These are phyloP conservation scores for Holcopasites calliopsidis DNA, from an alignment of 1,140 invertebrate genomes.

Conservation along the genomic window DNA sequence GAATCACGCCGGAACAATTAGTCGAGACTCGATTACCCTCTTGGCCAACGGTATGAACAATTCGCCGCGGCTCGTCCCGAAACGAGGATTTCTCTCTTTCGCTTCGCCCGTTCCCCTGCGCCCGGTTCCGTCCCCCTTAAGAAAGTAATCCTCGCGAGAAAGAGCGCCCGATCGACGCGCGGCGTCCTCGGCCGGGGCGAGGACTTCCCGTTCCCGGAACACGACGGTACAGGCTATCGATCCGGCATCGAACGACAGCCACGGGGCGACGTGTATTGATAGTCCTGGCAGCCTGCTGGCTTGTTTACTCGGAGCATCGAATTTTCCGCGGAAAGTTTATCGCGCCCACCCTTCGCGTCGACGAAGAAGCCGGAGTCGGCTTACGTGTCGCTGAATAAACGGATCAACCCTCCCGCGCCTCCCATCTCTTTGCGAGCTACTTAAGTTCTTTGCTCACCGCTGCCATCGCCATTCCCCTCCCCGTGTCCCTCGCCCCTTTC, in stretches of 20 bases:
- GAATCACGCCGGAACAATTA: constrained; percentile 52
- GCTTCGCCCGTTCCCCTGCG: background rate
- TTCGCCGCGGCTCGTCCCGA: background rate
- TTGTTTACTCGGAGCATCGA: constrained; percentile 62
- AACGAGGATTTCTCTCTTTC: background rate
- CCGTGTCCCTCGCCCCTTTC: constrained; percentile 25
- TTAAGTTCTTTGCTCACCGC: constrained; percentile 49
- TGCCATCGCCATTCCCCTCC: background rate
- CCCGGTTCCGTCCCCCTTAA: constrained; percentile 1
- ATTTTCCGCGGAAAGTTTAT: constrained; percentile 62
- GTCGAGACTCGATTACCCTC: constrained; percentile 26
- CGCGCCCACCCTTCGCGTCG: constrained; percentile 35
- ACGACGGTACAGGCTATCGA: constrained; percentile 43
- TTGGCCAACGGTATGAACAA: background rate
- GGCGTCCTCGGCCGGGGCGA: background rate
- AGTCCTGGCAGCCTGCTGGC: constrained; percentile 13
- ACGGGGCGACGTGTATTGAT: constrained; percentile 50
- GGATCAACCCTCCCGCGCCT: constrained; percentile 54
- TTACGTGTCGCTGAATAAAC: constrained; percentile 66
- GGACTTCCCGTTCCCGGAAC: constrained; percentile 27
- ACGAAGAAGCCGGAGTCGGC: constrained; percentile 51
- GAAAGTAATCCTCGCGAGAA: constrained; percentile 55
- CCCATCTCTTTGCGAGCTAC: constrained; percentile 52
- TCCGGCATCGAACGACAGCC: constrained; percentile 51
- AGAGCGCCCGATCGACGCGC: constrained; percentile 33